Evolutionary conservation across 2,797 vertebrate genomes (phyloP), one percentile per base, ranked within the genome.

Genomic region (Halcyon badia): DNA sequence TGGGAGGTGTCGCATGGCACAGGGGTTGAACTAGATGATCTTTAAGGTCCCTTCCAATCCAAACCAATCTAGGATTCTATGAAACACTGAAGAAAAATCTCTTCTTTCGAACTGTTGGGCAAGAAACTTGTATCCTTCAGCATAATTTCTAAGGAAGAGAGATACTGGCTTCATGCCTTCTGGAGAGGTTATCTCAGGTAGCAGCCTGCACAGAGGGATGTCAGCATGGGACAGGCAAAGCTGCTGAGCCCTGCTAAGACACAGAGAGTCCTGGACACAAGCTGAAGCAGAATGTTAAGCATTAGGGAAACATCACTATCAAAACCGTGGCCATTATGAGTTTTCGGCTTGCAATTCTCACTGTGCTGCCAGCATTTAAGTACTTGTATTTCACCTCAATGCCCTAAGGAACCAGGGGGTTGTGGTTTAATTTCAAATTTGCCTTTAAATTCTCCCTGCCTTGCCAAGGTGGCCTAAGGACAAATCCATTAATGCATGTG

Each of bases 381-480:
- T 73, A 31, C 52, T 52, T 73, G 64, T 8, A 13, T 77, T 94
- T 91, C 83, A 91, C 94, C 76, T 91, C 57, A 11, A 2, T 44
- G 57, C 88, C 80, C 82, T 37, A 42, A 58, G 65, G 90, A 88
- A 48, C 52, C 11, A 42, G 30, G 10, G 37, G 42, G 19, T 3
- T 91, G 88, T 75, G 80, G 49, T 86, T 93, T 73, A 48, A 88
- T 91, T 95, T 96, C 80, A 77, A 52, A 73, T 75, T 86, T 91
- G 54, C 60, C 72, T 93, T 93, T 61, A 68, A 79, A 80, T 61
- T 83, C 90, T 69, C 80, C 62, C 35, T 87, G 41, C 82, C 87
- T 86, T 78, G 87, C 72, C 79, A 81, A 93, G 86, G 90, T 93
- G 83, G 88, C 94, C 90, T 93, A 42, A 95, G 90, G 94, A 96